Evolutionary conservation across 2,797 vertebrate genomes (phyloP).

Genomic region (Rhinogobio ventralis): DNA sequence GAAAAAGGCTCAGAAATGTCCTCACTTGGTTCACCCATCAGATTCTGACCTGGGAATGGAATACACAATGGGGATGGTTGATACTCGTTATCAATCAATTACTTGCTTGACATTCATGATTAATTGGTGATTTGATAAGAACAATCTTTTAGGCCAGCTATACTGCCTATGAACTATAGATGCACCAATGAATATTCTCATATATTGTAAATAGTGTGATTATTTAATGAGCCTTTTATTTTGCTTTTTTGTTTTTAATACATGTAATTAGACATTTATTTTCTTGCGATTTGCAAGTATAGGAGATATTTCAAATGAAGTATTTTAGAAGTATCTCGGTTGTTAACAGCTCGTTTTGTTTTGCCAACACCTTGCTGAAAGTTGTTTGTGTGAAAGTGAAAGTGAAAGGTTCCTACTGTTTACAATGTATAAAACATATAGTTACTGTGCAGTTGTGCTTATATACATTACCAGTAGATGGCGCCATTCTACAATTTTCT

Average conservation of each 20-base stretch:
- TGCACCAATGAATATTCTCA: not conserved
- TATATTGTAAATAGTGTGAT: no score
- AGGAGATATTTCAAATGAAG: not conserved
- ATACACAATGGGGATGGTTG: not conserved
- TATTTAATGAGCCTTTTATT: no score
- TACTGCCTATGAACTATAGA: no score
- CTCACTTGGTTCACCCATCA: not conserved
- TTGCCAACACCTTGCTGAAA: not conserved
- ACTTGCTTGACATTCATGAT: not conserved
- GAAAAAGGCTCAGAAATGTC: not conserved
- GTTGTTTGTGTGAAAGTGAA: not conserved
- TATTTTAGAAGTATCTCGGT: not conserved
- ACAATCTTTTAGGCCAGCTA: not conserved
- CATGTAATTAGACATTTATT: no score
- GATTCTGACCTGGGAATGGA: not conserved
- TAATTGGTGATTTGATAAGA: not conserved
- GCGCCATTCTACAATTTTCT: not conserved
- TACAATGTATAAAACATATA: not conserved
- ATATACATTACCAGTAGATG: constrained; percentile 5
- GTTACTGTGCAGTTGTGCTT: not conserved
- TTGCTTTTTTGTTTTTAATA: no score
- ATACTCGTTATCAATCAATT: not conserved
- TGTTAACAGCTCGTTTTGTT: not conserved
- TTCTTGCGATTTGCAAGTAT: no score
- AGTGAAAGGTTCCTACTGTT: not conserved